Evolutionary conservation across 2,113 vertebrate genomes (phyloP).

Genomic region (Paralichthys olivaceus): DNA sequence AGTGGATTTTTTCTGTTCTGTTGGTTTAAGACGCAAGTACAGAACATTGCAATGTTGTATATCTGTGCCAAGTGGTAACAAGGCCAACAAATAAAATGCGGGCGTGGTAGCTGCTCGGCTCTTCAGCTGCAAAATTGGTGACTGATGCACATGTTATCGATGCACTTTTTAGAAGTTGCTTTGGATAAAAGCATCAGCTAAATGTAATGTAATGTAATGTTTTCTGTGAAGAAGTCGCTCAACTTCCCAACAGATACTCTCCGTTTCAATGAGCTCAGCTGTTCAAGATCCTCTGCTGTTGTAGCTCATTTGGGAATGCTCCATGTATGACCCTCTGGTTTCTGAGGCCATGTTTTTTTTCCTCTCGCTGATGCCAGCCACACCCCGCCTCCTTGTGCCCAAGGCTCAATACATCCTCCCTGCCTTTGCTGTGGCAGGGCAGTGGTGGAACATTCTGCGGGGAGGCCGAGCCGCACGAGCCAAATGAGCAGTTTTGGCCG

Average conservation of each 20-base stretch:
- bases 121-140: background rate
- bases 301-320: constrained; percentile 30
- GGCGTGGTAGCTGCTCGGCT: background rate
- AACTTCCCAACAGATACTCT: background rate
- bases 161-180: background rate
- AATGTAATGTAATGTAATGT: too few species aligned
- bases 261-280: constrained; percentile 43
- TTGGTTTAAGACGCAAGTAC: constrained; percentile 6
- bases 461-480: constrained; percentile 25
- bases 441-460: constrained; percentile 61
- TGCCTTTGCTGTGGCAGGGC: constrained; percentile 67
- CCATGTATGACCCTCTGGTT: constrained; percentile 46
- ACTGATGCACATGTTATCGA: too few species aligned
- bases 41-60: background rate
- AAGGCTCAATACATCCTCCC: constrained; percentile 54
- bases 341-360: constrained; percentile 20
- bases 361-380: constrained; percentile 37
- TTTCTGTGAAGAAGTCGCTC: background rate
- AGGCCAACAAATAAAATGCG: background rate
- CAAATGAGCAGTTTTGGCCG: constrained; percentile 64
- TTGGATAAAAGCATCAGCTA: too few species aligned
- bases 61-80: background rate
- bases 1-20: constrained; percentile 8
- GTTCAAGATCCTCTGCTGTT: constrained; percentile 38
- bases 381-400: constrained; percentile 45